Evolutionary conservation across 2,113 vertebrate species (phyloP).

Genomic region (Malurus alboscapulatus): DNA sequence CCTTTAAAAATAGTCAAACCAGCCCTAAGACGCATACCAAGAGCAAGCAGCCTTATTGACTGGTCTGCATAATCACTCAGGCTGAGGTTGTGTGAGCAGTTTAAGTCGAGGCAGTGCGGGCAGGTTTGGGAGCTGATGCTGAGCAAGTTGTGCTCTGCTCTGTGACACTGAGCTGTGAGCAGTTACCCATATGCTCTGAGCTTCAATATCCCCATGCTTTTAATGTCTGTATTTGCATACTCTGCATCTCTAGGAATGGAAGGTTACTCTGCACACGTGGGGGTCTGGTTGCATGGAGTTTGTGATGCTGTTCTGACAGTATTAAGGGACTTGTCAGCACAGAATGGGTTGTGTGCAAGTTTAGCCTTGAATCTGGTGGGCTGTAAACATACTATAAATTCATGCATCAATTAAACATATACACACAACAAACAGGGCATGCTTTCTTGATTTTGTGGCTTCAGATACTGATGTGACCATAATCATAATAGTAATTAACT

Average conservation of each 20-base stretch:
- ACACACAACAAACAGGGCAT: background rate
- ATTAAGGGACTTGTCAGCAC: background rate
- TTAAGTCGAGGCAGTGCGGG: background rate
- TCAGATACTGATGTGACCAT: background rate
- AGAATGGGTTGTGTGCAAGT: background rate
- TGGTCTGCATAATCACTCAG: background rate
- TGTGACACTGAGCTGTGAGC: background rate
- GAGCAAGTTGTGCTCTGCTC: background rate
- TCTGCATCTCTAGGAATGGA: background rate
- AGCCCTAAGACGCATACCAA: background rate
- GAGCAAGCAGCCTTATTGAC: background rate
- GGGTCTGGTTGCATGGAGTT: background rate
- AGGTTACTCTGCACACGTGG: background rate
- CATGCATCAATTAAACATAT: background rate
- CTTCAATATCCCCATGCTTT: background rate
- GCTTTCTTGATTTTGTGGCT: background rate
- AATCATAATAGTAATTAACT: background rate
- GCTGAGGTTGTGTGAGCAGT: background rate
- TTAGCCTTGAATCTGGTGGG: background rate
- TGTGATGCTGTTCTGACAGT: background rate
- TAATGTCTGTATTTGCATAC: background rate
- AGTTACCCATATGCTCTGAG: background rate
- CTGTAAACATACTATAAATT: background rate
- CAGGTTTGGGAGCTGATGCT: background rate
- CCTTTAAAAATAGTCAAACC: background rate